Evolutionary conservation across 2,113 vertebrate species (phyloP).

Genomic region (Turdus rufiventris): DNA sequence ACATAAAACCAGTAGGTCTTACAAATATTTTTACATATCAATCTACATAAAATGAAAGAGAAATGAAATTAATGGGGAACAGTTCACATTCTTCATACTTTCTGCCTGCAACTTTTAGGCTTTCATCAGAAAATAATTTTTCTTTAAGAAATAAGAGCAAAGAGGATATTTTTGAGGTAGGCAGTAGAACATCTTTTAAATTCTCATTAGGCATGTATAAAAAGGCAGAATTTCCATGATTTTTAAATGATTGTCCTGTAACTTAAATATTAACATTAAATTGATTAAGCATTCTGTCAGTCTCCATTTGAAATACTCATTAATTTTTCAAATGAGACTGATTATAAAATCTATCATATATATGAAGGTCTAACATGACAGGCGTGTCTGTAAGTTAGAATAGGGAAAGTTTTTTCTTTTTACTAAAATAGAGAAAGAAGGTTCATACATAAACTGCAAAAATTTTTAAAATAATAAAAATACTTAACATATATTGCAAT

Average conservation of each 20-base stretch:
- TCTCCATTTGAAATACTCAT: not conserved
- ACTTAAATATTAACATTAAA: not conserved
- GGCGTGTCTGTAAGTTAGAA: not conserved
- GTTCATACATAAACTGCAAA: not conserved
- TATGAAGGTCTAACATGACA: not conserved
- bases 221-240: not conserved
- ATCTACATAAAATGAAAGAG: not conserved
- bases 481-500: fast-evolving
- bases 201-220: not conserved
- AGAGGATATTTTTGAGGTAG: not conserved
- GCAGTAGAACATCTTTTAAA: not conserved
- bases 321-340: not conserved
- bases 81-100: not conserved
- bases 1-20: not conserved
- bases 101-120: not conserved
- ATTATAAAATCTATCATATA: not conserved
- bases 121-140: not conserved
- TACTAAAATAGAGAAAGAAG: not conserved
- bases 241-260: not conserved
- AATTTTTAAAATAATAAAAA: not conserved
- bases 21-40: not conserved
- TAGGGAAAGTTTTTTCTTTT: not conserved
- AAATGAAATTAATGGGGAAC: not conserved
- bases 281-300: not conserved
- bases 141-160: not conserved